Evolutionary conservation across 2,113 vertebrate species (phyloP), one percentile per base, ranked within the genome.

Genomic region (Jacana jacana): DNA sequence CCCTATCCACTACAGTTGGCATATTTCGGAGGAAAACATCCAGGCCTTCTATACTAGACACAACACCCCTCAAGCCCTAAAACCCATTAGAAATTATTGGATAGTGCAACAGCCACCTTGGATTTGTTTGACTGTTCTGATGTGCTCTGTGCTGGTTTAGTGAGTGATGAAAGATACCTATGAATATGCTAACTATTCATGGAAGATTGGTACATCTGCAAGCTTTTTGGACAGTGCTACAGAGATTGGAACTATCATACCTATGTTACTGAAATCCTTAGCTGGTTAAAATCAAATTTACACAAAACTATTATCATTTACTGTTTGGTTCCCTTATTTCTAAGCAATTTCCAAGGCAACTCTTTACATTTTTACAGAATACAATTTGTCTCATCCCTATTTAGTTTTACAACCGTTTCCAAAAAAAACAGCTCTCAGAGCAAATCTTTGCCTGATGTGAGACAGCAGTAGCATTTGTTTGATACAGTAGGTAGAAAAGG

Each of bases 61-160:
- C 0, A 0, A 0, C 27, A 23, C 6, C 23, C 13, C 33, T 33
- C 2, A 6, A 71, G 57, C 16, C 15, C 13, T 10, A 2, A 63
- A 92, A 35, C 11, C 2, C 27, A 14, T 46, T 35, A 64, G 39
- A 80, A 91, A 58, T 0, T 6, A 35, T 4, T 40, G 10, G 22
- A 48, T 10, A 39, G 7, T 19, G 27, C 46, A 73, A 66, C 17
- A 90, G 52, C 27, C 46, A 17, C 63, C 52, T 44, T n/a, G 39
- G 14, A 60, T 82, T 80, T 52, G n/a, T 66, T 35, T 11, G 17
- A 48, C 37, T 58, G 2, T 14, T 80, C 58, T 44, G 39, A 37
- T 37, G 22, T 44, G 58, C 9, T 68, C n/a, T 20, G 17, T 31
- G 24, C 48, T 40, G 13, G 7, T 40, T 31, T 30, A n/a, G 48